Evolutionary conservation across 1,140 invertebrate genomes (phyloP), one percentile per base, ranked within the genome.

Genomic region (Pachypeltis micranthus): DNA sequence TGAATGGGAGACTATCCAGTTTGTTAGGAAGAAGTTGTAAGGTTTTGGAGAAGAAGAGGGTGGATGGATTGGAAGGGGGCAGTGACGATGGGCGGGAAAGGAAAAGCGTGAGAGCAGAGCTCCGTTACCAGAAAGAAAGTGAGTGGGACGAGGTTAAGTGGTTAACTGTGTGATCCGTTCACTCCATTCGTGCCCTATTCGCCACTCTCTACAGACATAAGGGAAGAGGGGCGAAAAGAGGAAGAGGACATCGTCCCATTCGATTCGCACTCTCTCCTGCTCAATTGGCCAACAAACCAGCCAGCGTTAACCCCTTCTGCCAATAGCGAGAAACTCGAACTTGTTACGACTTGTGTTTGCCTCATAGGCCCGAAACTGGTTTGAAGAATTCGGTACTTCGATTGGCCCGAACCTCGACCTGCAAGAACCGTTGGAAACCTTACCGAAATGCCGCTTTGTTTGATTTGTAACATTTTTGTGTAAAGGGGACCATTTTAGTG

Each of bases 161-260:
- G 47, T 51, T 51, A 51, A 51, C 47, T 51, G 21, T 51, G 47
- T 51, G 47, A 51, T 51, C 47, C 47, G n/a, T n/a, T n/a, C n/a
- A n/a, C n/a, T n/a, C n/a, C n/a, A n/a, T n/a, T n/a, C n/a, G n/a
- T n/a, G n/a, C n/a, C n/a, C n/a, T n/a, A n/a, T n/a, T n/a, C n/a
- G n/a, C n/a, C n/a, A n/a, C 47, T 14, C 19, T 21, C 47, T 21
- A 7, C 47, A 16, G 19, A 10, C 16, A 10, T 39, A 10, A 39
- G 16, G 31, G 31, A 16, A 39, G 31, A 16, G 31, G 7, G 31
- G 31, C 7, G 16, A 39, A 10, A 10, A 16, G 31, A 39, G 31
- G 16, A 7, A 10, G 7, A 10, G 31, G 31, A 39, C 7, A 39
- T 39, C 31, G 16, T 16, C 31, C 31, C 31, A 10, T 39, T 39